These are phyloP conservation scores for Ephialtes manifestator DNA, from an alignment of 2,888 invertebrate species.

Conservation along the genomic window DNA sequence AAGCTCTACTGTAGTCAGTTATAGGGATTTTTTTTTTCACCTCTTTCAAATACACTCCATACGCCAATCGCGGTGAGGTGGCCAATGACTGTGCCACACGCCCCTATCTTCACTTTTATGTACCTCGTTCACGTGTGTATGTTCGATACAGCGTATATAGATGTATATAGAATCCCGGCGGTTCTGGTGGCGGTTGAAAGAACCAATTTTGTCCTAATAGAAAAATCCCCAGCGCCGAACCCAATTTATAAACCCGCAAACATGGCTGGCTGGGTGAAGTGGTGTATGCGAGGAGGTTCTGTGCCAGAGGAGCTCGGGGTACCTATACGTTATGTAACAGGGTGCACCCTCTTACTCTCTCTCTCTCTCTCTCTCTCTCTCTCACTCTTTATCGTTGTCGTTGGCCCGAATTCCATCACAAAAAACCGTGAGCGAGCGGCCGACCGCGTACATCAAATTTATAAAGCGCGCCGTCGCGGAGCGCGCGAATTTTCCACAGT, in stretches of 20 bases:
- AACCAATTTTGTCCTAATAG: slow-evolving; percentile 86
- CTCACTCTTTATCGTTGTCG: background rate
- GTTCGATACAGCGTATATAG: slow-evolving; percentile 14
- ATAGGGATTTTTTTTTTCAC: background rate
- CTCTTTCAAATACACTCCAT: slow-evolving; percentile 5
- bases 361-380: background rate
- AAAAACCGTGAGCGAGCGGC: slow-evolving; percentile 54
- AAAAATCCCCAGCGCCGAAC: slow-evolving; percentile 86
- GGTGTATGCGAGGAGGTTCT: slow-evolving; percentile 55
- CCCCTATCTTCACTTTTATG: background rate
- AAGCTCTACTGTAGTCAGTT: background rate
- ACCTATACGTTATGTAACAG: slow-evolving; percentile 15
- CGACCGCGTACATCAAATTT: slow-evolving; percentile 78
- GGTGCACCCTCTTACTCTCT: background rate
- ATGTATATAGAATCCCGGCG: slow-evolving; percentile 55
- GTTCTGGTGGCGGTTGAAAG: slow-evolving; percentile 85
- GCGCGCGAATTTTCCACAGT: slow-evolving; percentile 72
- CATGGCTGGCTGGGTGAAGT: slow-evolving; percentile 82
- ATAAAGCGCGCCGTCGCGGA: slow-evolving; percentile 71
- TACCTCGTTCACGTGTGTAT: background rate
- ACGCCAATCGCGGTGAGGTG: slow-evolving; percentile 3
- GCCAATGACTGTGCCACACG: slow-evolving; percentile 24
- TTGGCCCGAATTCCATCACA: slow-evolving; percentile 76
- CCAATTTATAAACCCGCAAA: slow-evolving; percentile 86
- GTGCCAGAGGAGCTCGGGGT: slow-evolving; percentile 18